Conservation (phyloP, 2,113 vertebrate species). For the Onychostoma macrolepis region DNA sequence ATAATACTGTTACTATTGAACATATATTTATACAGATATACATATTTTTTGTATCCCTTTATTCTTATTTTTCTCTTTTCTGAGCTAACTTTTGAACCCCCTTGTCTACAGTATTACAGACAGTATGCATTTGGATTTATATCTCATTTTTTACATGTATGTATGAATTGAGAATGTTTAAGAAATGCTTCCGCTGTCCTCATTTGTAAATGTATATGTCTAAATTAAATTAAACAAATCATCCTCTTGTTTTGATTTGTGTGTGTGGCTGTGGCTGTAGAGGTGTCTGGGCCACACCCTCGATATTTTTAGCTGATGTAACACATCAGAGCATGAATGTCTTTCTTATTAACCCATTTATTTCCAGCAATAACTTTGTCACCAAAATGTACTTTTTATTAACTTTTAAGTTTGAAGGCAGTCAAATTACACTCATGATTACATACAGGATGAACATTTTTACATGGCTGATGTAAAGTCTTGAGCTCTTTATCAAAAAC, state of each 20-base stretch:
- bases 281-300: not conserved
- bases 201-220: constrained; percentile 83
- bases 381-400: not conserved
- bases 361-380: not conserved
- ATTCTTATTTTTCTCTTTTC: constrained; percentile 55
- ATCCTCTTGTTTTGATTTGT: constrained; percentile 73
- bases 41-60: constrained; percentile 79
- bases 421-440: not conserved
- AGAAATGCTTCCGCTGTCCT: constrained; percentile 86
- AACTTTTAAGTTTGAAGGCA: not conserved
- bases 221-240: constrained; percentile 92
- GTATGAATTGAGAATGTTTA: constrained; percentile 87
- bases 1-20: constrained; percentile 76
- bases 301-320: not conserved
- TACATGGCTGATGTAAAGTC: not conserved
- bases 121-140: constrained; percentile 74
- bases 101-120: constrained; percentile 77
- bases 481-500: not conserved
- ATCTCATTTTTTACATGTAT: constrained; percentile 87
- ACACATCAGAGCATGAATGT: not conserved
- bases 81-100: constrained; percentile 73
- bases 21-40: constrained; percentile 83
- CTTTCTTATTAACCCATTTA: not conserved
- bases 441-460: not conserved
- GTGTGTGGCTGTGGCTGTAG: not conserved